These are phyloP conservation scores for Carassius carassius DNA, from an alignment of 2,113 vertebrate genomes.

Conservation along the genomic window DNA sequence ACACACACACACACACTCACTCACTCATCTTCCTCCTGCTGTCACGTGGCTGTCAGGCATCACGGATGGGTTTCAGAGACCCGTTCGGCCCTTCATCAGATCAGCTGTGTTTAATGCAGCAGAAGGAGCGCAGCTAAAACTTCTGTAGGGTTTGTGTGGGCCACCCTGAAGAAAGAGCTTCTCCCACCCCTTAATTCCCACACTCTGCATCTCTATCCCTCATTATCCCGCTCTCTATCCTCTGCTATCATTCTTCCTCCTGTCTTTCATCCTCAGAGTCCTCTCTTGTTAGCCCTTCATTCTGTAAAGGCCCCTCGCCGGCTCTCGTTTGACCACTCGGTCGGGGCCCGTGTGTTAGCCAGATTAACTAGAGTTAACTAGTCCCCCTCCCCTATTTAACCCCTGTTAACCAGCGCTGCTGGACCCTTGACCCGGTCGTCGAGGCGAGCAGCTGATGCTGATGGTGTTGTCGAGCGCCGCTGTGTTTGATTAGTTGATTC, in stretches of 20 bases:
- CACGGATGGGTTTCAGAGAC: not conserved
- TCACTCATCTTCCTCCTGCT: no score
- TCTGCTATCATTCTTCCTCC: constrained; percentile 61
- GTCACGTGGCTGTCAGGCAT: no score
- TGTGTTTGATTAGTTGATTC: constrained; percentile 67
- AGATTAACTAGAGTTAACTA: constrained; percentile 55
- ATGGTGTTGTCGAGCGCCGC: not conserved
- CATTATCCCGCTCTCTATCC: constrained; percentile 70
- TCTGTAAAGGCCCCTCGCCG: constrained; percentile 61
- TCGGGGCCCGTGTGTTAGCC: constrained; percentile 63
- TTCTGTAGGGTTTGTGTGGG: constrained; percentile 54
- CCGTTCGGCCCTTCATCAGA: not conserved
- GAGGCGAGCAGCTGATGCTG: constrained; percentile 59
- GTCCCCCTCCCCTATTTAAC: constrained; percentile 33
- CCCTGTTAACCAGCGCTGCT: constrained; percentile 5
- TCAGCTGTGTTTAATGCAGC: constrained; percentile 30
- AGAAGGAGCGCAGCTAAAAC: constrained; percentile 29
- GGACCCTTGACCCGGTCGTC: constrained; percentile 69
- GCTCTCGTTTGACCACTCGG: constrained; percentile 73
- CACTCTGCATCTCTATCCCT: constrained; percentile 56
- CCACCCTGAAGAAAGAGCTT: constrained; percentile 72
- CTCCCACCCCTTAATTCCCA: constrained; percentile 56
- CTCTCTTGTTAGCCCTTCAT: constrained; percentile 71
- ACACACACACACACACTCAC: no score
- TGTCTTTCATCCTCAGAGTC: constrained; percentile 72